Percentiles rank a stretch among this genome's conserved stretches.
phyloP scores from a whole-genome alignment of 2,888 invertebrate species.

The Gibbula magus region DNA sequence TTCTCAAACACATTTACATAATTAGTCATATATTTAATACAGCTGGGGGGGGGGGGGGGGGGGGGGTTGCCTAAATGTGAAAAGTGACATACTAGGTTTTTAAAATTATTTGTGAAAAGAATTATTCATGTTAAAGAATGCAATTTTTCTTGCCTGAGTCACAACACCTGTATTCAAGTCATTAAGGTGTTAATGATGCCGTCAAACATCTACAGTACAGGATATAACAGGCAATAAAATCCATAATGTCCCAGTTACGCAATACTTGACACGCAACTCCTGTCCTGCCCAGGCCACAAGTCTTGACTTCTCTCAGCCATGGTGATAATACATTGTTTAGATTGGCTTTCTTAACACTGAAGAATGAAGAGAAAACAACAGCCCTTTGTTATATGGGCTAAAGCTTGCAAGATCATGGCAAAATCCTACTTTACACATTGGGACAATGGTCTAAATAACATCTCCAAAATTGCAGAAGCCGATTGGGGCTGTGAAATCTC shows the following conservation, averaged over 20 bases:
- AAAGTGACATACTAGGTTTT: too few relatives aligned
- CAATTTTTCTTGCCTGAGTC: too few relatives aligned
- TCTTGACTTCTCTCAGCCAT: not conserved
- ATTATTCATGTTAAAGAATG: too few relatives aligned
- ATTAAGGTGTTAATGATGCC: too few relatives aligned
- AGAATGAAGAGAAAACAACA: constrained; percentile 6
- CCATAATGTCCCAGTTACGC: not conserved
- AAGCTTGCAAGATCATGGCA: not conserved
- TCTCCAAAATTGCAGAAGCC: not conserved
- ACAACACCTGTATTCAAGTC: too few relatives aligned
- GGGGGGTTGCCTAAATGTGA: too few relatives aligned
- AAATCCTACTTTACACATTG: not conserved
- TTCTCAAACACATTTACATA: too few relatives aligned
- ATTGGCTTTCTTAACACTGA: not conserved
- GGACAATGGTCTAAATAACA: not conserved
- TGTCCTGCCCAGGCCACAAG: not conserved
- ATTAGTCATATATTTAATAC: too few relatives aligned
- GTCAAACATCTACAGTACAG: too few relatives aligned
- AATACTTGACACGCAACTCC: not conserved
- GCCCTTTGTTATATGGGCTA: not conserved
- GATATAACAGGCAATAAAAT: not conserved
- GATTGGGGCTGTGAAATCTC: too few relatives aligned
- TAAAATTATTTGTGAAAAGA: too few relatives aligned
- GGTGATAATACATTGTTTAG: not conserved
- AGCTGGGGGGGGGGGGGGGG: too few relatives aligned